phyloP scores from a whole-genome alignment of 2,113 vertebrate species.

The Caracal caracal region DNA sequence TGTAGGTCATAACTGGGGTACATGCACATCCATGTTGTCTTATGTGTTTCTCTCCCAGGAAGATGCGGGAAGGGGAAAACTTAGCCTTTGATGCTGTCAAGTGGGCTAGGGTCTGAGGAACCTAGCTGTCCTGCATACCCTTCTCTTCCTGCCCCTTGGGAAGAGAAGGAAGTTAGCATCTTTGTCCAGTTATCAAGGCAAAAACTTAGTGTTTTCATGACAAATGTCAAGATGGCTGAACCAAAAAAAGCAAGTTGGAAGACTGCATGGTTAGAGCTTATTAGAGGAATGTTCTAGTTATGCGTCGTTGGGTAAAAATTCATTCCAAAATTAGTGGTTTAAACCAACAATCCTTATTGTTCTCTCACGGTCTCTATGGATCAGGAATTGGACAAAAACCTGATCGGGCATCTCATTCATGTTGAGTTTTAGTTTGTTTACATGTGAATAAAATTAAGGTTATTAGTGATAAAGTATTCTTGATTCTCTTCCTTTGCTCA shows the following conservation, averaged over 20 bases:
- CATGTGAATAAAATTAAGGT: neutral
- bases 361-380: neutral
- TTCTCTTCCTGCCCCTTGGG: neutral
- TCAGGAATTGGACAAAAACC: neutral
- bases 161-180: too few species aligned
- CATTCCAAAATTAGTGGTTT: neutral
- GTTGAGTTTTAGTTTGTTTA: neutral
- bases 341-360: neutral
- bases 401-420: neutral
- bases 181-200: neutral
- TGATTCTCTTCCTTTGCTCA: neutral
- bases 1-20: neutral
- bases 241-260: neutral
- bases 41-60: neutral
- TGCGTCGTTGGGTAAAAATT: neutral
- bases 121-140: neutral
- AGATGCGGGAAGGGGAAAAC: neutral
- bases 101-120: neutral
- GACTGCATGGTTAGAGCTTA: neutral
- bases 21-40: fast-evolving
- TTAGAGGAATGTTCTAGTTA: neutral
- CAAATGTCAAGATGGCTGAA: neutral
- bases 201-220: neutral
- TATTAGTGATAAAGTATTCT: neutral
- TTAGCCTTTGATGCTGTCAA: neutral